Evolutionary conservation across 2,888 invertebrate genomes (phyloP).

Genomic region (Operophtera brumata): DNA sequence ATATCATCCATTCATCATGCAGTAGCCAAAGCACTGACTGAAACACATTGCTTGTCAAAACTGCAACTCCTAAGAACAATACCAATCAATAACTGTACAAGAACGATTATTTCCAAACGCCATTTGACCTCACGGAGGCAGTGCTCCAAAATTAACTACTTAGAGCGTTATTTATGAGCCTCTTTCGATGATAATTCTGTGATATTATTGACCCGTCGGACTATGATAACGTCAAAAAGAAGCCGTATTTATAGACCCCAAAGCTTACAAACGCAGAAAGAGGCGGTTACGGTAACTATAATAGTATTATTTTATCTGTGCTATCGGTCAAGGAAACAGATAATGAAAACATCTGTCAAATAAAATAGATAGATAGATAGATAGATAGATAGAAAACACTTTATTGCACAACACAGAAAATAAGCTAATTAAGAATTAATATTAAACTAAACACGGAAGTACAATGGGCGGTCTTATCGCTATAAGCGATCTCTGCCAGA

Average conservation of each 20-base stretch:
- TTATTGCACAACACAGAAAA: too few relatives aligned
- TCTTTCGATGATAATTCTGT: constrained; percentile 58
- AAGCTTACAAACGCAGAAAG: too few relatives aligned
- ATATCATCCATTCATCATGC: background rate
- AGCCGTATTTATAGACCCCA: constrained; percentile 41
- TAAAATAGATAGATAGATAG: too few relatives aligned
- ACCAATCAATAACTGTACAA: constrained; percentile 61
- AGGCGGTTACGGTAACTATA: too few relatives aligned
- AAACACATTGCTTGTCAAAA: constrained; percentile 5
- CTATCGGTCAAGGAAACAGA: too few relatives aligned
- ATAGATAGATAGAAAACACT: too few relatives aligned
- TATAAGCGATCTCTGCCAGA: too few relatives aligned
- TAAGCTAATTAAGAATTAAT: too few relatives aligned
- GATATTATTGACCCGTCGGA: constrained; percentile 65
- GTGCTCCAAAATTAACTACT: constrained; percentile 59
- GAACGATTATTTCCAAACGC: constrained; percentile 60
- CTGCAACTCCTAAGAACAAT: constrained; percentile 33
- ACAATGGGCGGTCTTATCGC: too few relatives aligned
- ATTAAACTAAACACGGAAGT: too few relatives aligned
- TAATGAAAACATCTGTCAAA: too few relatives aligned
- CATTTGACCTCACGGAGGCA: constrained; percentile 62
- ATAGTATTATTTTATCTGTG: too few relatives aligned
- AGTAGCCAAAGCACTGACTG: background rate
- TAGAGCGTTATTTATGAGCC: constrained; percentile 59
- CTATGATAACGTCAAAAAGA: constrained; percentile 44